Conservation (phyloP, 2,113 vertebrate genomes). For the Hemicordylus capensis region DNA sequence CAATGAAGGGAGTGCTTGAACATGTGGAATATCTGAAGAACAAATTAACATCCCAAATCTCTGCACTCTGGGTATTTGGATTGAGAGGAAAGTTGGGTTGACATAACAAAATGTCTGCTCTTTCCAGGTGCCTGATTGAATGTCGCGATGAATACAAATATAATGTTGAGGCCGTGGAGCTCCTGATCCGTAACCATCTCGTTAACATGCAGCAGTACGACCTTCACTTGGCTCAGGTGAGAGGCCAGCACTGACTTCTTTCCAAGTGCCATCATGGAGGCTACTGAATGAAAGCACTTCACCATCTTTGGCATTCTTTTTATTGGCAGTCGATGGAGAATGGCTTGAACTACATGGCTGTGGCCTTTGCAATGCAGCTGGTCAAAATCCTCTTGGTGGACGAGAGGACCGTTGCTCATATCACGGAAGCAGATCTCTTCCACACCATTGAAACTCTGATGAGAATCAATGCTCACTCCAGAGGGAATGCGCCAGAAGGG, state of each 20-base stretch:
- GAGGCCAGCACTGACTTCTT: not conserved
- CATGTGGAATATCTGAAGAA: not conserved
- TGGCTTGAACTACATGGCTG: slow-evolving; percentile 98
- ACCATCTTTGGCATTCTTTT: slow-evolving; percentile 7
- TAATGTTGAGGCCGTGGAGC: slow-evolving; percentile 96
- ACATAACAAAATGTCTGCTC: slow-evolving; percentile 4
- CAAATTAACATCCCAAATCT: not conserved
- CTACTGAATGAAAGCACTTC: not conserved
- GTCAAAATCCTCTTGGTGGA: slow-evolving; percentile 97
- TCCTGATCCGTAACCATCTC: slow-evolving; percentile 95
- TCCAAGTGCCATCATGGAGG: not conserved
- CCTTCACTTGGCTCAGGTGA: slow-evolving; percentile 96
- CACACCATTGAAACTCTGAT: slow-evolving; percentile 98
- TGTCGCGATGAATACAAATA: slow-evolving; percentile 99
- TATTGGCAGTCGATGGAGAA: slow-evolving; percentile 95
- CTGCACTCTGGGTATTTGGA: not conserved
- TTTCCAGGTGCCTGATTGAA: slow-evolving; percentile 93
- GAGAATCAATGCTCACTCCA: slow-evolving; percentile 98
- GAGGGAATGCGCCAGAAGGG: slow-evolving; percentile 98
- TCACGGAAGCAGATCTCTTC: slow-evolving; percentile 97
- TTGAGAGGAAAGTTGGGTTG: not conserved
- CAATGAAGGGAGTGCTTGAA: not conserved
- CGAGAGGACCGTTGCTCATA: slow-evolving; percentile 93
- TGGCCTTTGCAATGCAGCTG: slow-evolving; percentile 98
- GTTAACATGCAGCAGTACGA: slow-evolving; percentile 99